Evolutionary conservation across 2,888 invertebrate species (phyloP).

Genomic region (Agrochola circellaris): DNA sequence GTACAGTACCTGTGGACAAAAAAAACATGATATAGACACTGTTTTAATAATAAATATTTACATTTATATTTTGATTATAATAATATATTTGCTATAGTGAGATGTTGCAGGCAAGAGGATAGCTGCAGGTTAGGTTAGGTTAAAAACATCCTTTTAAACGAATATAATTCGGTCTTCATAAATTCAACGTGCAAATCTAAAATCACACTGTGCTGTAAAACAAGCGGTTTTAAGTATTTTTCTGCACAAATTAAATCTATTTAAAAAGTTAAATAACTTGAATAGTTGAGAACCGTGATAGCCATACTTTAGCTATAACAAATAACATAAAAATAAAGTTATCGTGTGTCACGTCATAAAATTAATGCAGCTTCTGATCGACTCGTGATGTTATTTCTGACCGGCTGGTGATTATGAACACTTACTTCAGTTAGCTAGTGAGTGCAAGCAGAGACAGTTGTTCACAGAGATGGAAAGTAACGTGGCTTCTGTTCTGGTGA

Average conservation of each 20-base stretch:
- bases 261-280: not conserved
- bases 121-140: no score
- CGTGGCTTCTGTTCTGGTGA: not conserved
- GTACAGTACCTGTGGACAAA: conserved; percentile 92
- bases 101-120: not conserved
- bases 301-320: conserved; percentile 22
- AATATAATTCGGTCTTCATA: not conserved
- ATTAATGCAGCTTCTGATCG: not conserved
- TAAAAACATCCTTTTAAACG: no score
- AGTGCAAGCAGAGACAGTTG: not conserved
- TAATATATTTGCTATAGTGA: not conserved
- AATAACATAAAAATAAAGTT: conserved; percentile 20
- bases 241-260: no score
- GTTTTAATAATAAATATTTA: not conserved
- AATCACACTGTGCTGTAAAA: not conserved
- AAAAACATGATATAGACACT: conserved; percentile 56
- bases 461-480: not conserved
- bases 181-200: not conserved
- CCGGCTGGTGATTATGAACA: conserved; percentile 70
- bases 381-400: no score
- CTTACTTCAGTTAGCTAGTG: conserved; percentile 80
- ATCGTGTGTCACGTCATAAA: conserved; percentile 18
- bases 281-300: not conserved
- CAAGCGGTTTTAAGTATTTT: no score
- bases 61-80: no score